phyloP scores from a whole-genome alignment of 2,888 invertebrate species.

The Dione juno region DNA sequence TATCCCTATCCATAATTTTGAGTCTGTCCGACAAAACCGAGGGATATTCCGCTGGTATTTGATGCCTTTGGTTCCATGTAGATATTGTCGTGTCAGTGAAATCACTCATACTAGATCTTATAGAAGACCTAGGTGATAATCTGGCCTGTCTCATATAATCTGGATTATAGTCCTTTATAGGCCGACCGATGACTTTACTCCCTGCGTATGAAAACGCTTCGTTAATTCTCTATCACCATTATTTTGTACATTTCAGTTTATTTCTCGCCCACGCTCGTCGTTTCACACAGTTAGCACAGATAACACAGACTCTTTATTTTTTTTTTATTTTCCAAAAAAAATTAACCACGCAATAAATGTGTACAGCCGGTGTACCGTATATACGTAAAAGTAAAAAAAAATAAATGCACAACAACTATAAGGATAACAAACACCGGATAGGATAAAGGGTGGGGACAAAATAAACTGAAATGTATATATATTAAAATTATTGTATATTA shows the following conservation, averaged over 20 bases:
- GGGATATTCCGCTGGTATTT: constrained; percentile 67
- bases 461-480: constrained; percentile 83
- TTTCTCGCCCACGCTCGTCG: constrained; percentile 61
- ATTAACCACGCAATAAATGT: constrained; percentile 48
- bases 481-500: constrained; percentile 49
- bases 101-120: constrained; percentile 78
- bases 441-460: constrained; percentile 65
- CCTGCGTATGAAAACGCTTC: constrained; percentile 62
- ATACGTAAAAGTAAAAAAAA: constrained; percentile 44
- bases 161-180: constrained; percentile 78
- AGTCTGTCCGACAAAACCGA: constrained; percentile 75
- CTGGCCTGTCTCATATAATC: constrained; percentile 66
- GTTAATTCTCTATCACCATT: constrained; percentile 50
- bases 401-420: constrained; percentile 58
- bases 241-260: constrained; percentile 80
- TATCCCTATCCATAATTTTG: constrained; percentile 68
- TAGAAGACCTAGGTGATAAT: constrained; percentile 74
- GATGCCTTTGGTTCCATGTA: constrained; percentile 75
- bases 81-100: constrained; percentile 81
- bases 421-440: constrained; percentile 66
- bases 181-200: constrained; percentile 71
- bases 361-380: constrained; percentile 35
- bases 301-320: constrained; percentile 59
- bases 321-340: constrained; percentile 38
- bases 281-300: constrained; percentile 72